These are phyloP conservation scores for Neostethus bicornis DNA, from an alignment of 2,797 vertebrate genomes.

Conservation along the genomic window DNA sequence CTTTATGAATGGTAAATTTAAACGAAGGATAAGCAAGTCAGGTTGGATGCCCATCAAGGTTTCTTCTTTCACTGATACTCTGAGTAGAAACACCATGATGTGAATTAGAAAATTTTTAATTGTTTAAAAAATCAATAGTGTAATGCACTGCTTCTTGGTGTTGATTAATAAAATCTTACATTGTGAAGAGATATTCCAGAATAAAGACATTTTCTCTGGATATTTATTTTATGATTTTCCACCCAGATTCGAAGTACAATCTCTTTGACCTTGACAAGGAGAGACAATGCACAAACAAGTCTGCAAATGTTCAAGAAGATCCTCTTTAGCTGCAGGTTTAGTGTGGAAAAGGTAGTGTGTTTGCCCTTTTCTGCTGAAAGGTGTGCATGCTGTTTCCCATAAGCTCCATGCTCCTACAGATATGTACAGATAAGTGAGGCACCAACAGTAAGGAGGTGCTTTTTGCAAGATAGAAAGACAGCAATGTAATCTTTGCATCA, in stretches of 20 bases:
- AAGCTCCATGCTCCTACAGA: not conserved
- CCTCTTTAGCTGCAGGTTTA: too few relatives aligned
- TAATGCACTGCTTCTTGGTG: not conserved
- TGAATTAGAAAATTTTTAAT: not conserved
- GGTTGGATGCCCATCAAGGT: not conserved
- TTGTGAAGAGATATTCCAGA: too few relatives aligned
- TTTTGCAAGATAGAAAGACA: not conserved
- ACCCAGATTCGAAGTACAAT: too few relatives aligned
- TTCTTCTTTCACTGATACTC: not conserved
- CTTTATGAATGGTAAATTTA: not conserved
- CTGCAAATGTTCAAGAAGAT: too few relatives aligned
- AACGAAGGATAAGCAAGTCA: too few relatives aligned
- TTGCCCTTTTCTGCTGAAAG: not conserved
- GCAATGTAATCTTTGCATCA: not conserved
- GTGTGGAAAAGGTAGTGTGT: too few relatives aligned
- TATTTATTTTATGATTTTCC: too few relatives aligned
- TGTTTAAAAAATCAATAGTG: not conserved
- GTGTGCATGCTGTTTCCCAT: not conserved
- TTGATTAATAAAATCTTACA: too few relatives aligned
- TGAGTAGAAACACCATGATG: not conserved
- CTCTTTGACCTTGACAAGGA: too few relatives aligned
- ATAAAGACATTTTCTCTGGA: too few relatives aligned
- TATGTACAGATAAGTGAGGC: too few relatives aligned
- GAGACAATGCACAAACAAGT: too few relatives aligned
- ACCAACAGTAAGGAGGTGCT: not conserved